Conservation (phyloP, 2,113 vertebrate species). For the Catharus fuscescens region DNA sequence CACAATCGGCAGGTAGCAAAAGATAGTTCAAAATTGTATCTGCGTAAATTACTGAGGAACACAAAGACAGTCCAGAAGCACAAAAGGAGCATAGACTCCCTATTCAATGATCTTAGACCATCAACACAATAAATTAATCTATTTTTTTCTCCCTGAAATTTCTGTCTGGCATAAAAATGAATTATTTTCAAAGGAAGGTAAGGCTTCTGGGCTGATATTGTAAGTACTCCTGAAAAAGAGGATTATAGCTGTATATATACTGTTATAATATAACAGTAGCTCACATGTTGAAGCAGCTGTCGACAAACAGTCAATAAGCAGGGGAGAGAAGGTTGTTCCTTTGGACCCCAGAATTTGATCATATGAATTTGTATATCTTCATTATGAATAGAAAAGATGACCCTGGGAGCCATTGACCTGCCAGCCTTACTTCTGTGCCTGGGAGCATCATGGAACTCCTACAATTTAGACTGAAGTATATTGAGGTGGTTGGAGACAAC, state of each 20-base stretch:
- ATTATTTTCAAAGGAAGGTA: background rate
- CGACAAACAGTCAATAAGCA: background rate
- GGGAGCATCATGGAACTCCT: background rate
- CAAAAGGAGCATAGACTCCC: background rate
- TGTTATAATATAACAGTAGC: background rate
- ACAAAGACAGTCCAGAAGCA: background rate
- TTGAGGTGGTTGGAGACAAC: background rate
- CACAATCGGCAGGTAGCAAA: background rate
- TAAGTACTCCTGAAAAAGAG: background rate
- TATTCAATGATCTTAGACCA: background rate
- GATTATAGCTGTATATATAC: background rate
- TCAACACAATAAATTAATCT: background rate
- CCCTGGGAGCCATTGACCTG: background rate
- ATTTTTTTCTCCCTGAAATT: background rate
- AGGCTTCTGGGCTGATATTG: background rate
- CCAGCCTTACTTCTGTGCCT: background rate
- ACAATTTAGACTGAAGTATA: background rate
- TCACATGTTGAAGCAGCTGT: background rate
- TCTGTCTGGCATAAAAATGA: background rate
- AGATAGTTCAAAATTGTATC: background rate
- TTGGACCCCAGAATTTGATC: background rate
- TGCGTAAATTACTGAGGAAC: background rate
- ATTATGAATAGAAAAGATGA: background rate
- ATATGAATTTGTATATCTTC: background rate
- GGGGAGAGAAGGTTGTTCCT: rapidly evolving